A percentile compares a stretch with the other conserved stretches of the same genome.
These are phyloP conservation scores for Tenrec ecaudatus DNA, from an alignment of 2,113 vertebrate species.

Conservation along the genomic window DNA sequence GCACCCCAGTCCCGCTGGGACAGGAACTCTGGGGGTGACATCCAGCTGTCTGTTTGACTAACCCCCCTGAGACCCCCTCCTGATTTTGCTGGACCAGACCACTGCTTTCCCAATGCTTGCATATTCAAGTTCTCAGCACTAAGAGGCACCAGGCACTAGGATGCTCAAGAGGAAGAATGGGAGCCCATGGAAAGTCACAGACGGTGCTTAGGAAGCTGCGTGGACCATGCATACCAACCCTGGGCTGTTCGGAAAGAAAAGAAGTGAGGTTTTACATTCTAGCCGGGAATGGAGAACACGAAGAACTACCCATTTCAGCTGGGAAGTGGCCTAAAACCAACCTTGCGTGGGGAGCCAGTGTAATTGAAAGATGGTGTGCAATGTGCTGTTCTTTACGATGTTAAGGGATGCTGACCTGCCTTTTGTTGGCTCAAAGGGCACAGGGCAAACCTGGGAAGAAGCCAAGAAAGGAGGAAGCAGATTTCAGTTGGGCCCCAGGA, in stretches of 20 bases:
- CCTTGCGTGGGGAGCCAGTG: not conserved
- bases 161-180: not conserved
- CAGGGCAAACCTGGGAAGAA: not conserved
- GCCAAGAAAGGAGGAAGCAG: not conserved
- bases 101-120: not conserved
- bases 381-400: not conserved
- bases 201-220: not conserved
- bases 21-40: not conserved
- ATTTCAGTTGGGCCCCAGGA: not conserved
- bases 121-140: not conserved
- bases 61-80: too few species aligned
- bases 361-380: not conserved
- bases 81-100: not conserved
- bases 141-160: not conserved
- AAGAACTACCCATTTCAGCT: conserved; percentile 47
- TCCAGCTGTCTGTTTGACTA: not conserved
- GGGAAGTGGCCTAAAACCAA: conserved; percentile 47
- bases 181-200: not conserved
- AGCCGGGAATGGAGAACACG: not conserved
- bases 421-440: not conserved
- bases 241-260: not conserved
- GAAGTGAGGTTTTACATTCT: not conserved
- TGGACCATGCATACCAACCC: not conserved
- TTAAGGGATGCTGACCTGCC: not conserved
- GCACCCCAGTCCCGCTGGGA: not conserved